Base-by-base conservation (phyloP, 2,797 vertebrate species). In the Glossophaga mutica region DNA sequence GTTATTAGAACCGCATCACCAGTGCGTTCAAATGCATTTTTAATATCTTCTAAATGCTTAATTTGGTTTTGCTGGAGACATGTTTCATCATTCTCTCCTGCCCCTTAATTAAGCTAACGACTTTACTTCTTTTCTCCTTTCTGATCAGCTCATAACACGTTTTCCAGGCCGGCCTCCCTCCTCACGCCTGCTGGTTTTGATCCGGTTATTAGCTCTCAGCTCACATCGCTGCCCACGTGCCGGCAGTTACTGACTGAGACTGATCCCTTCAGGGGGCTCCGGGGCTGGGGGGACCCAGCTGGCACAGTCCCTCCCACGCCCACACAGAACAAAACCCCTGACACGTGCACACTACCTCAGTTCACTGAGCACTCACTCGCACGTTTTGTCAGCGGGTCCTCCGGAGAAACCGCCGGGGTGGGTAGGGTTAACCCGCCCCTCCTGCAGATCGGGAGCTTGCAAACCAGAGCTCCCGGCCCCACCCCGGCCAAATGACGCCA, bases 1-100 rank as follows among this genome's bases (percentile, higher is more conserved):
- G 21, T 96, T 97, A 92, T 96, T 96, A 96, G 74, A 97, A 76
- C 59, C 32, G 37, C 91, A 50, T 90, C 96, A 90, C 97, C 87
- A 85, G 91, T n/a, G 92, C 67, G 57, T 95, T 98, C 93, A 91
- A 96, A 97, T 94, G 95, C 90, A 97, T 97, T 98, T 98, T 98
- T 98, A 98, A 98, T 98, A 98, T 97, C 96, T 96, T 97, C 97
- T 97, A 97, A 96, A 50, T 89, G 94, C 84, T 96, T 97, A 92
- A 97, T 98, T 98, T 97, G 7, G 0, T 97, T 98, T 98, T 97
- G 34, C 76, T 96, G 87, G 93, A 96, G 96, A 97, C 92, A 95
- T 78, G 94, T 91, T 98, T 97, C 57, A 90, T 98, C 97, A 94
- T 98, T 97, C 77, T 93, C 29, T 82, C 97, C 96, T 96, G 89